Base-by-base conservation (phyloP, 2,888 invertebrate species). In the Drosophila differens region DNA sequence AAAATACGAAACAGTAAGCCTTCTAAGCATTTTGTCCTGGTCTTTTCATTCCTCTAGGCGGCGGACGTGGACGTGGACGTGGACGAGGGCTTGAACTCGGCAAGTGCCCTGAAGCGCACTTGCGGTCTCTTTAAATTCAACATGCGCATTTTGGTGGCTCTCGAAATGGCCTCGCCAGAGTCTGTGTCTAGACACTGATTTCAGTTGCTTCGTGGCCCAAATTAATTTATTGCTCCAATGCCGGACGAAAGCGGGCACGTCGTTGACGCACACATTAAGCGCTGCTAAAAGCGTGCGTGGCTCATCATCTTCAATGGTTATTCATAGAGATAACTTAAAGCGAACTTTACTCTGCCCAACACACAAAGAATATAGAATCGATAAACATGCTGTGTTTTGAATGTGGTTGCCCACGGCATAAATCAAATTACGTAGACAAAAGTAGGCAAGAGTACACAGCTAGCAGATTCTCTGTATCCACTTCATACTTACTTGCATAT, bases 151-250 rank as follows among this genome's bases (percentile, higher is more conserved):
- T 58, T 54, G 59, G 61, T 37, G 69, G 84, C 69, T 72, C 70
- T 66, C 65, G 59, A 70, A 78, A 61, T 74, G 72, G 63, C 70
- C 60, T 68, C 37, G 32, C 53, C 77, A 64, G 54, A 66, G 70
- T 70, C 76, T 64, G 52, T 37, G 85, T 89, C 85, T 88, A 85
- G 85, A 85, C 85, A 74, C 83, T 85, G 88, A 82, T 85, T 89
- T 76, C 60, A 76, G 82, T 82, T 74, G 76, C 54, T 74, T 64
- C 61, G 57, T 70, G 71, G 47, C 62, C 54, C 64, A 85, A 85
- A 85, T 85, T 85, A 90, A 85, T 85, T 89, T 85, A 85, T 85
- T 78, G 85, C 80, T 74, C 71, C 76, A 85, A 76, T 80, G 71
- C 54, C 57, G 16, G 12, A 39, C 28, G 53, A 19, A n/a, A 30